Evolutionary conservation across 2,797 vertebrate species (phyloP).

Genomic region (Vultur gryphus): DNA sequence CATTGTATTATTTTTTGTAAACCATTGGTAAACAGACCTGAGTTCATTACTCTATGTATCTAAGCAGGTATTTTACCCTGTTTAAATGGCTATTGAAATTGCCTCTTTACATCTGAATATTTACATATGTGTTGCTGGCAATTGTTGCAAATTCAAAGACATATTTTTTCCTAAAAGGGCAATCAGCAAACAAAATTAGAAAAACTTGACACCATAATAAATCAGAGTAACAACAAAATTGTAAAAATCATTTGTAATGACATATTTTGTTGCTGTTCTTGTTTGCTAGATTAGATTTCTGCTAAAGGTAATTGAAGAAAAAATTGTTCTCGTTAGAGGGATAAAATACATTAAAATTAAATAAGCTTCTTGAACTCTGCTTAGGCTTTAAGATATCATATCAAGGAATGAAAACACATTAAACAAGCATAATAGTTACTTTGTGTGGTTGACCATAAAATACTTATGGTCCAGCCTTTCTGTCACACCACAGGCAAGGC

Average conservation of each 20-base stretch:
- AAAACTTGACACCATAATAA: slow-evolving; percentile 36
- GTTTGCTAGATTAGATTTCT: slow-evolving; percentile 50
- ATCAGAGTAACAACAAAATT: slow-evolving; percentile 34
- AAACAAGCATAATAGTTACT: background rate
- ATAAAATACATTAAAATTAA: slow-evolving; percentile 46
- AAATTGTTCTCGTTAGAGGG: slow-evolving; percentile 40
- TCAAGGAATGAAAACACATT: background rate
- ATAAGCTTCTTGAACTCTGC: slow-evolving; percentile 15
- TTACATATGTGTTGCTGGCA: background rate
- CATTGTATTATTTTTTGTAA: background rate
- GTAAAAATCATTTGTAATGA: slow-evolving; percentile 48
- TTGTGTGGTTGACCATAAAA: background rate
- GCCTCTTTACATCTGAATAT: background rate
- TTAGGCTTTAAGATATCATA: background rate
- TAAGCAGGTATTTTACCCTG: background rate
- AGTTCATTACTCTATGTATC: slow-evolving; percentile 30
- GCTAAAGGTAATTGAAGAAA: slow-evolving; percentile 58
- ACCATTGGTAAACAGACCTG: background rate
- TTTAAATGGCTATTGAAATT: slow-evolving; percentile 22
- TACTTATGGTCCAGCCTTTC: background rate
- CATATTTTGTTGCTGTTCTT: slow-evolving; percentile 45
- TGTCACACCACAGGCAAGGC: background rate
- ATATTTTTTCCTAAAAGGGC: background rate
- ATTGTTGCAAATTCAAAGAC: background rate
- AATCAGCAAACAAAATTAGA: slow-evolving; percentile 36